Evolutionary conservation across 2,113 vertebrate genomes (phyloP).

Genomic region (Xiphias gladius): DNA sequence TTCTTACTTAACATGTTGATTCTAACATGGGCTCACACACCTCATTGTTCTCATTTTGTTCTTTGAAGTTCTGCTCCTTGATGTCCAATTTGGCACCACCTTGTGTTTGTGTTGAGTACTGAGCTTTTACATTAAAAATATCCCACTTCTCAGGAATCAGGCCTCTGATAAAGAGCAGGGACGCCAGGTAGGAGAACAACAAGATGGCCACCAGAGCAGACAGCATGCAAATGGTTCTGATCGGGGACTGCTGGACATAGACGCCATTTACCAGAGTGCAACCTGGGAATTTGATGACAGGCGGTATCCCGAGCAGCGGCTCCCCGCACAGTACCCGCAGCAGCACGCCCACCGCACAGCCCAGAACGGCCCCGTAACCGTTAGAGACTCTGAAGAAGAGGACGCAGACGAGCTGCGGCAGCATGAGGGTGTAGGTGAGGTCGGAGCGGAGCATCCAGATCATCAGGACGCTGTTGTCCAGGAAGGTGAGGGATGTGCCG

Average conservation of each 20-base stretch:
- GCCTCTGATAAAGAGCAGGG: constrained; percentile 75
- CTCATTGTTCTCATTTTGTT: constrained; percentile 37
- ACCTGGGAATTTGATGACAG: constrained; percentile 78
- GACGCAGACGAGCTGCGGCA: constrained; percentile 86
- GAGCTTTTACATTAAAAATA: constrained; percentile 69
- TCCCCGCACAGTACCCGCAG: constrained; percentile 86
- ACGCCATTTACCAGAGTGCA: constrained; percentile 72
- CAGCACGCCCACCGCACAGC: constrained; percentile 80
- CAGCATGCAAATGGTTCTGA: constrained; percentile 85
- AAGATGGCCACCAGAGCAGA: constrained; percentile 68
- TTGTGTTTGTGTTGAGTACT: neutral
- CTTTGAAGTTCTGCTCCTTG: constrained; percentile 22
- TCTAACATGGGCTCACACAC: constrained; percentile 69
- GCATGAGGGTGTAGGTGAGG: constrained; percentile 85
- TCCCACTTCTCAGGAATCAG: constrained; percentile 81
- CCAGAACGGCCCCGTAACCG: constrained; percentile 81
- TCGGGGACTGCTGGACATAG: constrained; percentile 83
- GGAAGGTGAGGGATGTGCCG: constrained; percentile 81
- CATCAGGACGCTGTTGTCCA: constrained; percentile 83
- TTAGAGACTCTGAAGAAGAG: constrained; percentile 82
- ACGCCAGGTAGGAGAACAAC: constrained; percentile 75
- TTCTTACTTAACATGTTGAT: constrained; percentile 47
- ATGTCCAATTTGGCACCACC: constrained; percentile 2
- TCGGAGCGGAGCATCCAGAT: constrained; percentile 87
- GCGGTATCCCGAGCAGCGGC: constrained; percentile 77